phyloP scores from a whole-genome alignment of 2,797 vertebrate genomes.

The Cheirogaleus major region DNA sequence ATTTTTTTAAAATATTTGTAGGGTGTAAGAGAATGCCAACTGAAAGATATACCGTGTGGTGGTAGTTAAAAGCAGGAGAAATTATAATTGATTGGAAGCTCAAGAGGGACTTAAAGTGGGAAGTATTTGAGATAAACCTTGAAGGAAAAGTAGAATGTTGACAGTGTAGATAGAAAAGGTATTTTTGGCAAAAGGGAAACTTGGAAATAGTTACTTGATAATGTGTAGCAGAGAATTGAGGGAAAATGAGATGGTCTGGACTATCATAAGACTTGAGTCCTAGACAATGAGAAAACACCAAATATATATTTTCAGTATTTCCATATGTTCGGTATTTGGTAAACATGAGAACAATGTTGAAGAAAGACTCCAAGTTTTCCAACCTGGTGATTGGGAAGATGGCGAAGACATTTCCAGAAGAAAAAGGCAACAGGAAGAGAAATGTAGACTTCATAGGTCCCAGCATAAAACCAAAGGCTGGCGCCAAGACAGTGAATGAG shows the following conservation, averaged over 20 bases:
- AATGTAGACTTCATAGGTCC: background rate
- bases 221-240: background rate
- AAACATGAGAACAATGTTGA: background rate
- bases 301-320: background rate
- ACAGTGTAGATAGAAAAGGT: background rate
- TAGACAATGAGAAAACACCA: background rate
- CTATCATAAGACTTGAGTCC: background rate
- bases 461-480: background rate
- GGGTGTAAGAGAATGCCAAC: background rate
- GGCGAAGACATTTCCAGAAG: background rate
- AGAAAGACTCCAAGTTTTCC: background rate
- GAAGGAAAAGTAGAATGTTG: background rate
- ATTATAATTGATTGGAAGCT: background rate
- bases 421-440: background rate
- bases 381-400: background rate
- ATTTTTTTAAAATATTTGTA: background rate
- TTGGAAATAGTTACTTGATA: slow-evolving; percentile 9
- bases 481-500: background rate
- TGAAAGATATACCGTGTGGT: background rate
- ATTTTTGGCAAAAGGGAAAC: background rate
- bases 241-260: background rate
- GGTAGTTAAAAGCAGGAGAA: background rate
- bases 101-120: background rate
- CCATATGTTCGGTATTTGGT: background rate
- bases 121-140: background rate